Base-by-base conservation (phyloP, 2,113 vertebrate species). In the Merops nubicus region DNA sequence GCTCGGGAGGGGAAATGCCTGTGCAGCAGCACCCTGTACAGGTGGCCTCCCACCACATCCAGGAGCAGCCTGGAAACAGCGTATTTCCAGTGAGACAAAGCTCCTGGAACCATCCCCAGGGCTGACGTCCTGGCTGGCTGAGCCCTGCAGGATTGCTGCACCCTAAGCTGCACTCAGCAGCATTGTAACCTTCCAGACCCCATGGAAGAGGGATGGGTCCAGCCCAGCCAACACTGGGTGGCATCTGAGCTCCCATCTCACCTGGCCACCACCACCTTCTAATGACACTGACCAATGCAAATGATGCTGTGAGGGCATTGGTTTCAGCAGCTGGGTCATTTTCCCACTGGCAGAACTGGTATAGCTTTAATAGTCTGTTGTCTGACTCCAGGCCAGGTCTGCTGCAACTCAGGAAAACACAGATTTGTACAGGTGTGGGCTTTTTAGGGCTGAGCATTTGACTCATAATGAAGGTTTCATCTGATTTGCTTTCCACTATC, bases 71-170 rank as follows among this genome's bases (percentile, higher is more conserved):
- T 6, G 22, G 23, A 62, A 63, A 38, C 6, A 45, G 26, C 21
- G 22, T 7, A 5, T 34, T 47, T 50, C 15, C 56, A 33, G 31
- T 7, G 22, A 75, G n/a, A n/a, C n/a, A n/a, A n/a, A n/a, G n/a
- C n/a, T n/a, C 21, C 23, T 34, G 14, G 33, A 53, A 23, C 31
- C 2, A 0, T 17, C 14, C 6, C 23, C 5, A 23, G 22, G 13
- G 42, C n/a, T 83, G 47, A 26, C 34, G 28, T 34, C 23, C 17
- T 11, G 15, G 12, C 34, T 85, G n/a, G 25, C 6, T 6, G 25
- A 45, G 57, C 53, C 16, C 1, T 2, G 5, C 21, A 34, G 11
- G 29, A n/a, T 20, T 45, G 20, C 36, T 29, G 5, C 13, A 13
- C 9, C 4, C 3, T 25, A 17, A 74, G 5, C 8, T 8, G 9